Evolutionary conservation across 30 jellyfish, hydroid and myxozoan species (phyloP).

Genomic region (Nemopilema nomurai): DNA sequence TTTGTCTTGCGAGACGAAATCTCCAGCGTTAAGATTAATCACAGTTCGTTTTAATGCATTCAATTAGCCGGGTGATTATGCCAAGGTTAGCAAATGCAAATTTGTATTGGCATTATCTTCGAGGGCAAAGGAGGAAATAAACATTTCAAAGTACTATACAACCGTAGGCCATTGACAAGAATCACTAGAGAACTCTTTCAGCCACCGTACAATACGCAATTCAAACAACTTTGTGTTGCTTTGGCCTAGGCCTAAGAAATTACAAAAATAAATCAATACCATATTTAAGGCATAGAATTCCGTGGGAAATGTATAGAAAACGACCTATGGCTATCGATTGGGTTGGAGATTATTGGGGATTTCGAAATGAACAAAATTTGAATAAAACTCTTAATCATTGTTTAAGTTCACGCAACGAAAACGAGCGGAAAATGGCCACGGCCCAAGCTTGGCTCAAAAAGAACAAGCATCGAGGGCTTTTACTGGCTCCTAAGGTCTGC

Average conservation of each 20-base stretch:
- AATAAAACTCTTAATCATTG: background rate
- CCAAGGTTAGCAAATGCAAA: slow-evolving; percentile 1
- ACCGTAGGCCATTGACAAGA: background rate
- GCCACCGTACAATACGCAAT: background rate
- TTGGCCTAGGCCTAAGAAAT: slow-evolving; percentile 13
- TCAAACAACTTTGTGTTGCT: background rate
- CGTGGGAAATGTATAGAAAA: slow-evolving; percentile 36
- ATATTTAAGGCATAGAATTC: slow-evolving; percentile 18
- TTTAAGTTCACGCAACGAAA: background rate
- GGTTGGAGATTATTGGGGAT: background rate
- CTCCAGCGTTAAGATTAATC: slow-evolving; percentile 7
- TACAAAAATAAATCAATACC: background rate
- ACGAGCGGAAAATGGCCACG: background rate
- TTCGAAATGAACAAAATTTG: background rate
- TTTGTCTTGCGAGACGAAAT: slow-evolving; percentile 15
- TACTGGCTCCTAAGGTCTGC: too few species aligned
- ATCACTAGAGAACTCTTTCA: background rate
- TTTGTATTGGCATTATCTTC: slow-evolving; percentile 23
- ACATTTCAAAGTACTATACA: background rate
- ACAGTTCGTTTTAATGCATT: slow-evolving; percentile 15
- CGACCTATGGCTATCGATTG: background rate
- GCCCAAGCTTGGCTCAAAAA: too few species aligned
- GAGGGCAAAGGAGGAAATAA: background rate
- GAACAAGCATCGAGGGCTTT: too few species aligned
- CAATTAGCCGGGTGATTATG: slow-evolving; percentile 22